Base-by-base conservation (phyloP, 2,888 invertebrate genomes). In the Schrankia costaestrigalis region DNA sequence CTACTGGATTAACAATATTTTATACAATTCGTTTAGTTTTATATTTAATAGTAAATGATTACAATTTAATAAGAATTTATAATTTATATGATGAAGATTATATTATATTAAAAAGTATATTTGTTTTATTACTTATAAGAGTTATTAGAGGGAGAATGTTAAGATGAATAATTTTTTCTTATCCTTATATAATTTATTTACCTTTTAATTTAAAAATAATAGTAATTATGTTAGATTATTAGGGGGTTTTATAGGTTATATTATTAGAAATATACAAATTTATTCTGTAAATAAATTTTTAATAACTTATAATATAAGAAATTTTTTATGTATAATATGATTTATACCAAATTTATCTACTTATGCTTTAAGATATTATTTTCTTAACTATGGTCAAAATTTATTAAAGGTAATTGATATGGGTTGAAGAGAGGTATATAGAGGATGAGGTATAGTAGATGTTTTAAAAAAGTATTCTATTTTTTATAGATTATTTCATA, bases 1-100 rank as follows among this genome's bases (percentile, higher is more conserved):
- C 90, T 23, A 89, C 89, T 0, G 89, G 90, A 0, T 79, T 91
- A 65, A 91, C 91, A 9, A 83, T 90, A 53, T 83, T 71, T 78
- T 89, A 90, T 86, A 84, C 78, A 35, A 70, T 90, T 68, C 90
- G 90, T 3, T 85, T 91, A 73, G 63, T 78, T 46, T 89, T 84
- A 76, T 91, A 89, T 86, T 74, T 82, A 53, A 81, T 90, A 70
- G 56, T 85, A 26, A 83, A 80, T 41, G 69, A 79, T 69, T 81
- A 65, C 71, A 89, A 89, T 84, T 81, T 83, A 78, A 54, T 73
- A 33, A 52, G 59, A 46, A 56, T 86, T 69, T 86, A 79, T 80
- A 78, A 77, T 74, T 73, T 89, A 66, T 83, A 72, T 74, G 87
- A 89, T 71, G 80, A 82, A 37, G 79, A 82, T 63, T 81, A 65